A percentile compares a stretch with the other conserved stretches of the same genome.
These are phyloP conservation scores for Denticeps clupeoides DNA, from an alignment of 2,797 vertebrate genomes.

Conservation along the genomic window DNA sequence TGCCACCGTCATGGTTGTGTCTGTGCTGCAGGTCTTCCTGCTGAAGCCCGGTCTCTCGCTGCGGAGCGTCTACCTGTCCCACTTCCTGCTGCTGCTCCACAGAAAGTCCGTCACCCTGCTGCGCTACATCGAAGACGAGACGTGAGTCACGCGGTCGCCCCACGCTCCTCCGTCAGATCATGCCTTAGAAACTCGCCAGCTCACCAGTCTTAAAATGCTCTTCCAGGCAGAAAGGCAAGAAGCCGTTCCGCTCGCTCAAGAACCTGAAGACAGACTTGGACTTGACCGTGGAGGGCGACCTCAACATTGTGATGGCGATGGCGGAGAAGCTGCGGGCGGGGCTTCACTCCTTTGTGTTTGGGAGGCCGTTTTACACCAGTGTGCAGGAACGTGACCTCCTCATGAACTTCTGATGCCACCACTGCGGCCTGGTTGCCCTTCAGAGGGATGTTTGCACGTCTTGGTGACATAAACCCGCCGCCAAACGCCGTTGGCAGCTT, in stretches of 20 bases:
- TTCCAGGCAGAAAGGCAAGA: conserved; percentile 90
- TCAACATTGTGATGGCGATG: conserved; percentile 91
- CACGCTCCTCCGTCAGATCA: too few species aligned
- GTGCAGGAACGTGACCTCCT: conserved; percentile 87
- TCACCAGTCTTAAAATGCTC: too few species aligned
- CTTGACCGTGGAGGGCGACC: conserved; percentile 84
- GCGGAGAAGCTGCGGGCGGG: conserved; percentile 93
- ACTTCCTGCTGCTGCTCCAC: conserved; percentile 89
- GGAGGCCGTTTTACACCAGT: conserved; percentile 85
- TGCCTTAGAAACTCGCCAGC: too few species aligned
- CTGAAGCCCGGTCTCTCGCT: conserved; percentile 85
- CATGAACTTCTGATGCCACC: conserved; percentile 77
- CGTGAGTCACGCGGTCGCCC: conserved; percentile 66
- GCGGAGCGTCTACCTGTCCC: conserved; percentile 82
- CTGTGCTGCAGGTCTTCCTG: conserved; percentile 87
- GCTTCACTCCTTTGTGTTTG: conserved; percentile 90
- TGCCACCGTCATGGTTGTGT: not conserved
- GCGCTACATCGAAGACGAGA: conserved; percentile 96
- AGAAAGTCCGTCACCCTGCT: conserved; percentile 92
- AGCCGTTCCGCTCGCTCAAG: conserved; percentile 83
- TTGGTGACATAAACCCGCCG: too few species aligned
- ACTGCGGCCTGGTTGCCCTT: too few species aligned
- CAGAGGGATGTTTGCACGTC: too few species aligned
- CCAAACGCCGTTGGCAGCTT: too few species aligned
- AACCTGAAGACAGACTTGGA: conserved; percentile 87